Evolutionary conservation across 2,113 vertebrate species (phyloP), one percentile per base, ranked within the genome.

Genomic region (Agelaius tricolor): DNA sequence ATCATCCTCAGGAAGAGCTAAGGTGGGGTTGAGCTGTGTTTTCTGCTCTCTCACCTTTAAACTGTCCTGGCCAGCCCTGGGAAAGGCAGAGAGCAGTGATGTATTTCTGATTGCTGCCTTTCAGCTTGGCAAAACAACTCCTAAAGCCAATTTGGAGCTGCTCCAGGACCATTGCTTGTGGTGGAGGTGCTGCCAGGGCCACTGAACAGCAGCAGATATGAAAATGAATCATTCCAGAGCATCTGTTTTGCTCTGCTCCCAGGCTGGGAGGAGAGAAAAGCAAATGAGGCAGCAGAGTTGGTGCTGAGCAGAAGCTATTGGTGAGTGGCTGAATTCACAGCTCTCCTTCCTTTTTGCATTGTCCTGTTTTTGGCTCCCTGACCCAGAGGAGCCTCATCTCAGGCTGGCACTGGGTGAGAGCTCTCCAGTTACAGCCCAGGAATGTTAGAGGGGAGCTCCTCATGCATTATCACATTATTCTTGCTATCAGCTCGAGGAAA

Each of bases 401-500:
- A 62, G 14, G 0, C 83, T 82, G 46, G 51, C 1, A 1, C 57
- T 6, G 91, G 52, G 26, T 21, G 67, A 59, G 61, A 72, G 3
- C 77, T 72, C 76, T 59, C 2, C 52, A 23, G 58, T 83, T 49
- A 23, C 84, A 72, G 1, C 1, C 57, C 59, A 46, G 57, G 6
- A 33, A 18, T 43, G 77, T 63, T 46, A 41, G 57, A 74, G 47
- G 2, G 37, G 57, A 37, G 80, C 81, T 94, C 28, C 74, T 82
- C n/a, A 0, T 35, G 84, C 69, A 26, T 79, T 87, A 92, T 61
- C 91, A 52, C 87, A 49, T 95, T 65, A 41, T 57, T 87, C 82
- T 78, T 78, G 61, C 95, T 91, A 82, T 94, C 95, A 75, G 61
- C n/a, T 79, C 10, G 15, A 91, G 96, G 93, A 96, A 96, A 96